Base-by-base conservation (phyloP, 37 sponge, comb jelly and placozoan genomes). In the Dysidea cf. avara region DNA sequence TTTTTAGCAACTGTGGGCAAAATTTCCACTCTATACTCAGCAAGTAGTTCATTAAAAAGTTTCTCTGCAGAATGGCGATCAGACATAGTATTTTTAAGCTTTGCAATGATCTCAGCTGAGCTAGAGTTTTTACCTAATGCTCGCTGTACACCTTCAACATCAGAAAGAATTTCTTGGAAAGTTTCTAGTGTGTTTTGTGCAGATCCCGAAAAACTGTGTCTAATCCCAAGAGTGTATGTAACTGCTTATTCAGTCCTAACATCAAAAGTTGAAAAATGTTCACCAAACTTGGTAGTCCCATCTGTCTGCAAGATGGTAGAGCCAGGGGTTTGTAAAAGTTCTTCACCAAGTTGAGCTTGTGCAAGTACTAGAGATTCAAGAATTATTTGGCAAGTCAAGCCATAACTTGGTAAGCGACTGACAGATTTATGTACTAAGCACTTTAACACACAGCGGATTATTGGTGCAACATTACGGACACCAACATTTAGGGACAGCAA, bases 71-170 rank as follows among this genome's bases (percentile, higher is more conserved):
- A 18, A 52, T 78, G 74, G 2, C 73, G 21, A 66, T 85, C 86
- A 24, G 79, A 72, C 85, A 84, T 84, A 2, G 85, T 84, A 35
- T 77, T 78, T 35, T 77, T 77, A 18, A 85, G 21, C 56, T 64
- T 56, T 0, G 34, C 7, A 1, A 85, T 2, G 47, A 72, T 72
- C 34, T 54, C 33, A 20, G 59, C 53, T n/a, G 69, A 68, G 1
- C 26, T 36, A 9, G 59, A 11, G 5, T 51, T n/a, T 24, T 52
- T 3, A 20, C 56, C 71, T 29, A 71, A 36, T 53, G 30, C 35
- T 7, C 24, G 7, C 28, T 29, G 32, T 24, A 71, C 71, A 71
- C 33, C 18, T 13, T 71, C 71, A 28, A 71, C 2, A 39, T 67
- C 68, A 39, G 24, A n/a, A n/a, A 67, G 47, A 67, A 67, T 67